phyloP scores from a whole-genome alignment of 2,797 vertebrate species.

The Falco rusticolus region DNA sequence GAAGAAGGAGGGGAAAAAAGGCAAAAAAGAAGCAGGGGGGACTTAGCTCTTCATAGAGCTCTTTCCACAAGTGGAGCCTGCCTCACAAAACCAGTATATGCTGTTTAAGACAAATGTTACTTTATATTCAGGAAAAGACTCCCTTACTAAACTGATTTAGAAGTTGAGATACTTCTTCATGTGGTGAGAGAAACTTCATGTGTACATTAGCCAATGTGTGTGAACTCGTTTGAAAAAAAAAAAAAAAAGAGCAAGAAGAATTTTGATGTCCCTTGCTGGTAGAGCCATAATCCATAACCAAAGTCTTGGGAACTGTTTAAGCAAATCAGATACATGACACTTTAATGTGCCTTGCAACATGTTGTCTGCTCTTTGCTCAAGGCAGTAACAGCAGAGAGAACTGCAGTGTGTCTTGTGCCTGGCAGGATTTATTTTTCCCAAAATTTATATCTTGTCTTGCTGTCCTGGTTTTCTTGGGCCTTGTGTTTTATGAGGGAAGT shows the following conservation, averaged over 20 bases:
- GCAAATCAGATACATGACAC: neutral
- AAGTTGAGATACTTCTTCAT: neutral
- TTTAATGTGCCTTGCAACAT: slow-evolving; percentile 41
- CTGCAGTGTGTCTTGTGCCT: slow-evolving; percentile 21
- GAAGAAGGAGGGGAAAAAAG: neutral
- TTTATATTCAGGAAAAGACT: neutral
- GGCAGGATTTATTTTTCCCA: slow-evolving; percentile 21
- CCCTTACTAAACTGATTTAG: neutral
- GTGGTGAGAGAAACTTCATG: neutral
- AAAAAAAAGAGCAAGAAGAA: neutral
- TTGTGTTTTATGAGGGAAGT: slow-evolving; percentile 16
- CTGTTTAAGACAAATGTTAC: neutral
- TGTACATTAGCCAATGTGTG: neutral
- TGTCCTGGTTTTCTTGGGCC: slow-evolving; percentile 31
- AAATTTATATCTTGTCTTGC: slow-evolving; percentile 44
- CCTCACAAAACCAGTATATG: neutral
- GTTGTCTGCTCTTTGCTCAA: neutral
- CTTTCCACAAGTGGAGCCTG: neutral
- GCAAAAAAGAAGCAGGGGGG: neutral
- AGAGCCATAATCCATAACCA: neutral
- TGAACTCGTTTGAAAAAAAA: neutral
- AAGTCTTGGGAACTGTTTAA: neutral
- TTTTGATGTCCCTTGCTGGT: neutral
- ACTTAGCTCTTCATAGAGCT: neutral
- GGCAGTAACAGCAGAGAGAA: slow-evolving; percentile 42